Conservation (phyloP, 2,888 invertebrate genomes). For the Nymphalis c-album region DNA sequence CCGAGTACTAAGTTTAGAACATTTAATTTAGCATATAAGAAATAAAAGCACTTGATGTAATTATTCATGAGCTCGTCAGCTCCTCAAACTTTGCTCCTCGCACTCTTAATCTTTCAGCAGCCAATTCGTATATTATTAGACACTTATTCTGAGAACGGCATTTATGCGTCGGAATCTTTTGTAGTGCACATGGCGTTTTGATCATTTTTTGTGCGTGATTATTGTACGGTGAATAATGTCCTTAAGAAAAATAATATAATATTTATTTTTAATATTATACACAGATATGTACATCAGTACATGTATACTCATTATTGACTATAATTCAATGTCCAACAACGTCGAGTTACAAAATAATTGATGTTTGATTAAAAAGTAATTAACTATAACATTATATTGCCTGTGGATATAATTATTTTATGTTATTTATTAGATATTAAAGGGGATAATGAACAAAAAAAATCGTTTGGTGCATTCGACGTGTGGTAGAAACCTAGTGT, state of each 20-base stretch:
- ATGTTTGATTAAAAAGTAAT: too few species aligned
- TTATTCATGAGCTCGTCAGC: constrained; percentile 18
- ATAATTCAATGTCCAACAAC: too few species aligned
- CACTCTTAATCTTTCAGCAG: constrained; percentile 15
- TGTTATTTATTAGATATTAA: background rate
- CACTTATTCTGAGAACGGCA: constrained; percentile 18
- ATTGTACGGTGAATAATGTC: background rate
- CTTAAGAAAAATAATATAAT: too few species aligned
- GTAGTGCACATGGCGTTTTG: constrained; percentile 9
- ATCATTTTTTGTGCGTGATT: background rate
- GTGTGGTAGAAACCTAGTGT: background rate
- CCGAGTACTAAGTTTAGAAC: background rate
- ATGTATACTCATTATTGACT: too few species aligned
- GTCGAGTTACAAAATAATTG: too few species aligned
- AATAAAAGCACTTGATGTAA: constrained; percentile 11
- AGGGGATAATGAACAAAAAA: background rate
- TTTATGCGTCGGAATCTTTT: constrained; percentile 11
- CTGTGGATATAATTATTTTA: too few species aligned
- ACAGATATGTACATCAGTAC: too few species aligned
- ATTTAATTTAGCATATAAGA: constrained; percentile 5
- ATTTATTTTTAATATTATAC: too few species aligned
- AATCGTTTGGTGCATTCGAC: constrained; percentile 2
- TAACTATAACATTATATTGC: too few species aligned
- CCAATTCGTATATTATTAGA: constrained; percentile 22
- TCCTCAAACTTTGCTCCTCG: constrained; percentile 8